phyloP scores from a whole-genome alignment of 1,140 invertebrate species.

The Sycophila sp. region DNA sequence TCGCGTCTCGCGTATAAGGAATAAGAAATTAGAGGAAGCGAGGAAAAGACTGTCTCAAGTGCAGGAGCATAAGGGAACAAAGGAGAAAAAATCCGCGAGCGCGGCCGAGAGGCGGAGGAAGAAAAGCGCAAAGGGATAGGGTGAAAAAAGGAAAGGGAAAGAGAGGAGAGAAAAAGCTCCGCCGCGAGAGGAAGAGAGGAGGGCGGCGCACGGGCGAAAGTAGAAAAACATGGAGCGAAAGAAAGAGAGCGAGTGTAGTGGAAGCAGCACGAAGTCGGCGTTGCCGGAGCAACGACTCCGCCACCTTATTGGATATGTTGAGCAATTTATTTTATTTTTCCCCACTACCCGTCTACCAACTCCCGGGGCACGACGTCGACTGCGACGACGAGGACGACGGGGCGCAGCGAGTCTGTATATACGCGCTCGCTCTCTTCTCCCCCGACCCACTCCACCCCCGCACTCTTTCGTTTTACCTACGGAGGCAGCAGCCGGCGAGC shows the following conservation, averaged over 20 bases:
- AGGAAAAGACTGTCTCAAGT: constrained; percentile 41
- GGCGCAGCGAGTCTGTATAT: constrained; percentile 43
- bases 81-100: constrained; percentile 43
- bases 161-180: constrained; percentile 5
- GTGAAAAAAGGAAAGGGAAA: constrained; percentile 28
- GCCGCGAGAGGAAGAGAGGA: not conserved
- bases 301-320: constrained; percentile 67
- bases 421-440: not conserved
- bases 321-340: constrained; percentile 68
- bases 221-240: not conserved
- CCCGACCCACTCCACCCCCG: not conserved
- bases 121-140: constrained; percentile 42
- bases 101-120: constrained; percentile 29
- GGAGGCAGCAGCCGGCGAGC: constrained; percentile 34
- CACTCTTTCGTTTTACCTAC: constrained; percentile 28
- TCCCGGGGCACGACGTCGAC: constrained; percentile 30
- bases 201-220: too few relatives aligned
- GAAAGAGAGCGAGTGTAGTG: constrained; percentile 9
- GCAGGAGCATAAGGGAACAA: constrained; percentile 37
- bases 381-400: constrained; percentile 36
- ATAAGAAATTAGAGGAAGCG: constrained; percentile 40
- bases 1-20: constrained; percentile 29
- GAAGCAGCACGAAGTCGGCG: constrained; percentile 56
- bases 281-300: constrained; percentile 65
- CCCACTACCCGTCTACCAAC: constrained; percentile 50